Percentiles rank a stretch among this genome's conserved stretches.
phyloP scores from a whole-genome alignment of 2,797 vertebrate genomes.

The Aldrovandia affinis region DNA sequence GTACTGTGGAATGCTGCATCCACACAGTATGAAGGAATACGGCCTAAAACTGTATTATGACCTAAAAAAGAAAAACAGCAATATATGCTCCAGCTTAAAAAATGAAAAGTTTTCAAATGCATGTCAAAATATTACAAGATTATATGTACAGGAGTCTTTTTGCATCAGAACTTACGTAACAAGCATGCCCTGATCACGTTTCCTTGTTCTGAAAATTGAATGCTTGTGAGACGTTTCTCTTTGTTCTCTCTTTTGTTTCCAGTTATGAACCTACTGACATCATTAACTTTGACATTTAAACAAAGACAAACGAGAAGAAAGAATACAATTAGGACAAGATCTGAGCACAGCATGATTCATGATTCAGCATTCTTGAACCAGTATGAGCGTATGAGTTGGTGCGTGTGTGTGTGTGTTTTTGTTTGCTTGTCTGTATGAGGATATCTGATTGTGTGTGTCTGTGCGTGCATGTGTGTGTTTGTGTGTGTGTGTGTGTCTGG shows the following conservation, averaged over 20 bases:
- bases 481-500: not conserved
- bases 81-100: not conserved
- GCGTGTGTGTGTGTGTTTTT: too few species aligned
- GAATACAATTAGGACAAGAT: not conserved
- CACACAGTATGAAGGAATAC: not conserved
- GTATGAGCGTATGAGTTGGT: too few species aligned
- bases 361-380: not conserved
- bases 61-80: not conserved
- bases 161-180: not conserved
- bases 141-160: not conserved
- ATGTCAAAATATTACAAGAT: not conserved
- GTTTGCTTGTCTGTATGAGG: not conserved
- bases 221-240: not conserved
- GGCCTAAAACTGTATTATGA: not conserved
- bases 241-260: not conserved
- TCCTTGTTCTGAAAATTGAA: not conserved
- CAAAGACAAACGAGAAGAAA: not conserved
- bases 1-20: not conserved
- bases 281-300: constrained; percentile 8
- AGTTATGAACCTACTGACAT: not conserved
- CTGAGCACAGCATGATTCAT: not conserved
- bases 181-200: not conserved
- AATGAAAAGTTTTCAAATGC: not conserved
- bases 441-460: not conserved
- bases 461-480: not conserved